phyloP scores from a whole-genome alignment of 2,797 vertebrate genomes.

The Chromobotia macracanthus region DNA sequence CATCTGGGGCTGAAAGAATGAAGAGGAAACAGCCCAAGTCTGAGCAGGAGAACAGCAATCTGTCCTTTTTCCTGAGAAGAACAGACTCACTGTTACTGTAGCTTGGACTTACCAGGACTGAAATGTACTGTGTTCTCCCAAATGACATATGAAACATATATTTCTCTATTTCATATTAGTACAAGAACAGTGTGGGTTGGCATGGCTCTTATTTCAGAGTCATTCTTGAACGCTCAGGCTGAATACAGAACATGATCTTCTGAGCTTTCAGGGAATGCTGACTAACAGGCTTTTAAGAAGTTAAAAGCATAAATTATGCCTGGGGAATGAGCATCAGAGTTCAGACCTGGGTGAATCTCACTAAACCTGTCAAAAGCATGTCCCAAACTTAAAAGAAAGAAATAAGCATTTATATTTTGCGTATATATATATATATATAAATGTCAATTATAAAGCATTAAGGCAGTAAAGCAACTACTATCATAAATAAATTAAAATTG shows the following conservation, averaged over 20 bases:
- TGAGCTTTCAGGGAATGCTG: slow-evolving; percentile 16
- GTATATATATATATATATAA: not conserved
- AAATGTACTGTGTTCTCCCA: slow-evolving; percentile 5
- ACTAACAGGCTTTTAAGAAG: slow-evolving; percentile 31
- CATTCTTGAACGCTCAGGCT: slow-evolving; percentile 7
- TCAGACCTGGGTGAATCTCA: slow-evolving; percentile 35
- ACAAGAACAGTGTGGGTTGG: not conserved
- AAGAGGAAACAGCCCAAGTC: slow-evolving; percentile 50
- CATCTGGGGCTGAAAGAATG: slow-evolving; percentile 66
- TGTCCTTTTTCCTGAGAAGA: slow-evolving; percentile 40
- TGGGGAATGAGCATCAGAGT: slow-evolving; percentile 36
- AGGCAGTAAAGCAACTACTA: no score
- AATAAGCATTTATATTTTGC: not conserved
- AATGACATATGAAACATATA: slow-evolving; percentile 41
- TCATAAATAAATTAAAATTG: no score
- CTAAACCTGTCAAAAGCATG: not conserved
- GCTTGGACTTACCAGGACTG: slow-evolving; percentile 8
- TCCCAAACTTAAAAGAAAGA: not conserved
- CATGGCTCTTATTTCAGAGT: slow-evolving; percentile 18
- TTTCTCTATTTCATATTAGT: slow-evolving; percentile 18
- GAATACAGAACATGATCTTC: slow-evolving; percentile 36
- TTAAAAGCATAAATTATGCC: slow-evolving; percentile 44
- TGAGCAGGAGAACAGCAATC: slow-evolving; percentile 49
- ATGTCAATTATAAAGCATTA: no score
- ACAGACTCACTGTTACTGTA: slow-evolving; percentile 37